Base-by-base conservation (phyloP, 2,113 vertebrate species). In the Gambusia holbrooki region DNA sequence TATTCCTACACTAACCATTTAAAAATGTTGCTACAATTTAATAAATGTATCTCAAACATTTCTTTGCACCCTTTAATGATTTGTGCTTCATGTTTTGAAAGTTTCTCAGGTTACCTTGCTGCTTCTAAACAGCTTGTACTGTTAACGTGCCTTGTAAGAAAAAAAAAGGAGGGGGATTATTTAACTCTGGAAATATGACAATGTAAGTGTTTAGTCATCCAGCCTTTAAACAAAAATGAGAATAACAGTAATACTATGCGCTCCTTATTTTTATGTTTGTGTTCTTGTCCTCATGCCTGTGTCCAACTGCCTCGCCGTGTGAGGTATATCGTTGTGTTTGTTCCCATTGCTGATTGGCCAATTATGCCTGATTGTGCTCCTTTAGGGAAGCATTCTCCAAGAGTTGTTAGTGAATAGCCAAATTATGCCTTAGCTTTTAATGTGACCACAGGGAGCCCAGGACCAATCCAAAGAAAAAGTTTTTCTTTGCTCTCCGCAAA, bases 291-390 rank as follows among this genome's bases (percentile, higher is more conserved):
- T 51, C 32, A 37, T 60, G 68, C 51, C 74, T 76, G 80, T 75
- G 62, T 73, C 77, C 80, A 80, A 67, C 86, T 74, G 78, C 65
- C 71, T 84, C 88, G 66, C 88, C 35, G 85, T 88, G 88, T 90
- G 90, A 83, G 90, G 87, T 88, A 86, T 84, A 84, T 83, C 28
- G 80, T 80, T 80, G 69, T 89, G 87, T 88, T 90, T 89, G 87
- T 86, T 89, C 85, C 80, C 83, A 63, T 58, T 88, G 88, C 71
- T 91, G 91, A 93, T 92, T 91, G 91, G 87, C 82, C 89, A 90
- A 93, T 93, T 93, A 91, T 77, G 81, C 28, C 84, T 93, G 92
- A 93, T 93, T 93, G 89, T 90, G 88, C 90, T 92, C 82, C 91
- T 90, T 78, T 80, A 88, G 88, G 88, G 77, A 84, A 85, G 81